Evolutionary conservation across 2,888 invertebrate genomes (phyloP), one percentile per base, ranked within the genome.

Genomic region (Luffia ferchaultella): DNA sequence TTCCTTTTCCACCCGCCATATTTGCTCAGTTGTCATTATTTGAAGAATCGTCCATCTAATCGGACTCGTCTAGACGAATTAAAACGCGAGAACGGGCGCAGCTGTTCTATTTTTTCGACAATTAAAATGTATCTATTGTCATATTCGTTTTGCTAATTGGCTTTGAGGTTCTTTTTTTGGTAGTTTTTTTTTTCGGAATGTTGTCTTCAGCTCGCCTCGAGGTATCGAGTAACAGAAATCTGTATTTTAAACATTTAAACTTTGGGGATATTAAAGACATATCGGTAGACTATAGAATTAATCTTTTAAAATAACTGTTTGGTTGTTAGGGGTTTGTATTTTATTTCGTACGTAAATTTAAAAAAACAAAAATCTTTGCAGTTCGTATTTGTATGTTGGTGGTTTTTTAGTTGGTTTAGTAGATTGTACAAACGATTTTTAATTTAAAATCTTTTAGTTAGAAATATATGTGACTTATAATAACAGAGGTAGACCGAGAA

Each of bases 21-120:
- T 74, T 73, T 73, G 65, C 66, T 68, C 73, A 72, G 70, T 64
- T 72, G 71, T 68, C 68, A 65, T 63, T 73, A 64, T 71, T 69
- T 70, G 67, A 66, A 60, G 64, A 66, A 68, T 66, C 64, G 62
- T 42, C 51, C 52, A 54, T 53, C 58, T 65, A 67, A 69, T 67
- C 53, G 16, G 42, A 46, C 40, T 53, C 54, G 60, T 62, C 63
- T 60, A 60, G 62, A 62, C 56, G 60, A 58, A 64, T 70, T 67
- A 58, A n/a, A 56, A 67, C 69, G 73, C 62, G 56, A 61, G 61
- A 59, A 52, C 63, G 67, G 16, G 19, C 41, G 49, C 48, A 75
- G 73, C 75, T 73, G 75, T 63, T 61, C 58, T 58, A 54, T 60
- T 68, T 68, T 65, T 50, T 52, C 51, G 52, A 48, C 46, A 50